Evolutionary conservation across 2,797 vertebrate genomes (phyloP).

Genomic region (Alauda arvensis): DNA sequence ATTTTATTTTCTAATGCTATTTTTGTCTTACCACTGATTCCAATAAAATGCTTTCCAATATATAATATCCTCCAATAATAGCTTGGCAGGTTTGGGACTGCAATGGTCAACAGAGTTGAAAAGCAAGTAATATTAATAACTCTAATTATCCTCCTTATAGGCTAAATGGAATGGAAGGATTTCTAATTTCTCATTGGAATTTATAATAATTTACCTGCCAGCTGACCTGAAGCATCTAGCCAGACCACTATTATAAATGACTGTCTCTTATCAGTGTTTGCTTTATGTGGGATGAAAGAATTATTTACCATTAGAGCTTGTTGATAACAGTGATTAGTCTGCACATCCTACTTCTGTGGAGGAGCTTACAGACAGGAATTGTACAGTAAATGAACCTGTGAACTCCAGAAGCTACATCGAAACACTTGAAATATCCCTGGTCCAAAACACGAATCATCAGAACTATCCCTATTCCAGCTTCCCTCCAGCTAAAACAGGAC

Average conservation of each 20-base stretch:
- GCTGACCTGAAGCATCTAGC: slow-evolving; percentile 14
- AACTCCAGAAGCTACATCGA: not conserved
- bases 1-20: not conserved
- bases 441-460: not conserved
- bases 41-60: not conserved
- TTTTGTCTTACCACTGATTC: not conserved
- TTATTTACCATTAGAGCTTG: slow-evolving; percentile 27
- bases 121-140: slow-evolving; percentile 44
- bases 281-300: not conserved
- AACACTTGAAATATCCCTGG: not conserved
- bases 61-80: not conserved
- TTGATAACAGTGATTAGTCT: slow-evolving; percentile 32
- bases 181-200: slow-evolving; percentile 29
- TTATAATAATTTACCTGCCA: slow-evolving; percentile 46
- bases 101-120: not conserved
- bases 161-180: slow-evolving; percentile 20
- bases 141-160: slow-evolving; percentile 14
- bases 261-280: not conserved
- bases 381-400: not conserved
- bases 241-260: slow-evolving; percentile 12
- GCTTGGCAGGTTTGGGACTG: not conserved
- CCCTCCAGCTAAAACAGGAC: not conserved
- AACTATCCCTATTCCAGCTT: not conserved
- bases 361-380: not conserved
- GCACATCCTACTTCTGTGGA: not conserved